Percentiles rank a stretch among this genome's conserved stretches.
These are phyloP conservation scores for Steinernema scapterisci DNA, from an alignment of 2,888 invertebrate species.

Conservation along the genomic window DNA sequence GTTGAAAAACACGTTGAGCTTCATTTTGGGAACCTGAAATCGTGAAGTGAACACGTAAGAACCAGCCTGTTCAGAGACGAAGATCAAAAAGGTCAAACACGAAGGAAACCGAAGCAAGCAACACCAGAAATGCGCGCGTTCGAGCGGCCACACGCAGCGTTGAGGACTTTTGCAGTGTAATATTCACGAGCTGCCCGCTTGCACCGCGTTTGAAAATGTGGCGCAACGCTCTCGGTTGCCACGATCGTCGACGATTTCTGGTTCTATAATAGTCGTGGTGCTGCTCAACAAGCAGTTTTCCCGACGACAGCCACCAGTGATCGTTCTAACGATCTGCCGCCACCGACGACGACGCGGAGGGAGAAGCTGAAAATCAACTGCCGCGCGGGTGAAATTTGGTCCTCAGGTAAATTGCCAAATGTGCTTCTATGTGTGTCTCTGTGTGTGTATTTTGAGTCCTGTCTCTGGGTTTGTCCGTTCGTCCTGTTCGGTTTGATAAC, in stretches of 20 bases:
- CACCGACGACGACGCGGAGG: too few species aligned
- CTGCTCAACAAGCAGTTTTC: neutral
- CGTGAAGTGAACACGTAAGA: too few species aligned
- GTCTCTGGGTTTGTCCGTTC: too few species aligned
- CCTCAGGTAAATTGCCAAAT: neutral
- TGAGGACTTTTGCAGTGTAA: neutral
- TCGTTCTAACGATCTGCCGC: neutral
- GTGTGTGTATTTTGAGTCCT: neutral
- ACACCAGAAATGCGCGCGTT: neutral
- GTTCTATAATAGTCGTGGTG: neutral
- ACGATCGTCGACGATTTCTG: slow-evolving; percentile 8
- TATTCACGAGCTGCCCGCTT: neutral
- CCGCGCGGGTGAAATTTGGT: neutral
- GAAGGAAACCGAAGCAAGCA: neutral
- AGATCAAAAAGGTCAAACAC: neutral
- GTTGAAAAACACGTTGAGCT: neutral
- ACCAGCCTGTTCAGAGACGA: too few species aligned
- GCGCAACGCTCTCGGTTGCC: slow-evolving; percentile 21
- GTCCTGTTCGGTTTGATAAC: too few species aligned
- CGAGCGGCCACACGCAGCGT: neutral
- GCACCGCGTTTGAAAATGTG: neutral
- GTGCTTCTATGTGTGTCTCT: neutral
- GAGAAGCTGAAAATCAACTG: neutral
- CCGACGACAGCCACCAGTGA: neutral
- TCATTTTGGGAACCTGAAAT: neutral